A percentile compares a stretch with the other conserved stretches of the same genome.
Conservation (phyloP, 2,888 invertebrate genomes). For the Anodontia alba region DNA sequence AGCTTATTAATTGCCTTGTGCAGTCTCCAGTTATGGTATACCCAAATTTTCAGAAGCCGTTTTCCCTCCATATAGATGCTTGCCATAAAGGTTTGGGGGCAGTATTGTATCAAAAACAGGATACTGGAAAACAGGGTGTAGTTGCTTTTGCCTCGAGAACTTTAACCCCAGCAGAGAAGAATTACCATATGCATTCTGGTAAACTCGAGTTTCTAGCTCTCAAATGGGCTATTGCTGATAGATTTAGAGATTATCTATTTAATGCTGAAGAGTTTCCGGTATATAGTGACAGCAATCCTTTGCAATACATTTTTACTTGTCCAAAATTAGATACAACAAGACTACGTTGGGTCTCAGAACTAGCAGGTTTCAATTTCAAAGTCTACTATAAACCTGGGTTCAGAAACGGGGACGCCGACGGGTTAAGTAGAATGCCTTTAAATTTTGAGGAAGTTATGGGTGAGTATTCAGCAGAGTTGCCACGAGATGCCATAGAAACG, state of each 20-base stretch:
- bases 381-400: conserved; percentile 29
- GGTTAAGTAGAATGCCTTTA: conserved; percentile 30
- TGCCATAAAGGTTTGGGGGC: conserved; percentile 16
- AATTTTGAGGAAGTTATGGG: neutral
- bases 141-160: conserved; percentile 25
- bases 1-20: conserved; percentile 24
- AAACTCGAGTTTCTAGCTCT: conserved; percentile 55
- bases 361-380: conserved; percentile 15
- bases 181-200: conserved; percentile 62
- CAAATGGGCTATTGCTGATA: neutral
- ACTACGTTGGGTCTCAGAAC: neutral
- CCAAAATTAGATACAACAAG: neutral
- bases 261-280: conserved; percentile 46
- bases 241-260: conserved; percentile 60
- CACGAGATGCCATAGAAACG: conserved; percentile 5
- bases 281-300: conserved; percentile 52
- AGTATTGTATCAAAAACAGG: conserved; percentile 15
- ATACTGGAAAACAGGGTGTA: neutral
- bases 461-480: conserved; percentile 1
- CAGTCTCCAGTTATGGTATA: conserved; percentile 3
- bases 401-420: conserved; percentile 31
- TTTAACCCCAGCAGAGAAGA: conserved; percentile 59
- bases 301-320: conserved; percentile 44
- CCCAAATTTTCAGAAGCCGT: conserved; percentile 23
- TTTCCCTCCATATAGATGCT: conserved; percentile 11